Evolutionary conservation across 53 echinoderm and acorn worm genomes (phyloP), one percentile per base, ranked within the genome.

Genomic region (Paracentrotus lividus): DNA sequence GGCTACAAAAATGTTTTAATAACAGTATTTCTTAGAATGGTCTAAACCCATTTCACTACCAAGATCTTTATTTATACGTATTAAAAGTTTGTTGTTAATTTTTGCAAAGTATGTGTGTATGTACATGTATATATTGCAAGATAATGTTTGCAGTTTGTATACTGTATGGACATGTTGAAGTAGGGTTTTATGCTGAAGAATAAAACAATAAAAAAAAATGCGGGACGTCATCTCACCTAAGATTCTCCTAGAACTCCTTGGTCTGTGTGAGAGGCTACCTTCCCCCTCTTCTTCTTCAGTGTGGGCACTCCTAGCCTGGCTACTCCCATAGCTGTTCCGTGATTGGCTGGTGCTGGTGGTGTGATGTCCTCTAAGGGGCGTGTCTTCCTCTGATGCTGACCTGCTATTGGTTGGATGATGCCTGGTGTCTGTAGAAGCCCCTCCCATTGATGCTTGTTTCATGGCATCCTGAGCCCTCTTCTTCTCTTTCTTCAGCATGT

Each of bases 401-500:
- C 92, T 95, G 88, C 49, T 94, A 95, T 92, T 95, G 95, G 92
- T 88, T 84, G 81, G 21, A 56, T 64, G 56, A 34, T 77, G 81
- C 26, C 36, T 78, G 58, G 77, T 21, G 23, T 72, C 49, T 13
- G 66, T 2, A 32, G 31, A n/a, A 1, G 56, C 54, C 47, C 72
- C 75, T 26, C 86, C 58, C 36, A 92, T 68, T 60, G 94, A 94
- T 47, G 95, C 88, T 55, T 99, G 96, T 87, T 93, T 97, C 10
- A 97, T 86, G 38, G 99, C 99, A 90, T 99, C 99, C 24, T 96
- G 97, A 13, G 97, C 97, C 51, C 97, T 78, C 75, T 99, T 99
- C 96, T 99, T 99, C 85, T 99, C 99, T 89, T 99, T 99, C 88
- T 99, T 99, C 85, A 99, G 93, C 99, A 99, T 99, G 88, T 99